These are phyloP conservation scores for Acanthisitta chloris DNA, from an alignment of 2,113 vertebrate genomes.

Conservation along the genomic window DNA sequence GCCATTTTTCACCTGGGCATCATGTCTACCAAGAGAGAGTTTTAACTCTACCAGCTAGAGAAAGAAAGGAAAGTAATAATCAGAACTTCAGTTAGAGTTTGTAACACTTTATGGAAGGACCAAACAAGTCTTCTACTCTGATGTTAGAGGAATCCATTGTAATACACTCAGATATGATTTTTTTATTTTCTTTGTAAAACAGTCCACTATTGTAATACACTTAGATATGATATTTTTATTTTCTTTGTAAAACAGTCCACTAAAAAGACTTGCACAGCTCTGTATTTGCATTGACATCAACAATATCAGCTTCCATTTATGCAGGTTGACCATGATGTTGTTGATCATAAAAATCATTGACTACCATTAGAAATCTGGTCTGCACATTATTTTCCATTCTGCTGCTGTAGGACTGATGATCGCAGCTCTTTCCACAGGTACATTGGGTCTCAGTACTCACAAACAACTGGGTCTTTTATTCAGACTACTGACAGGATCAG, in stretches of 20 bases:
- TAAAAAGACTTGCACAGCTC: background rate
- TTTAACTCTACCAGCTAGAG: background rate
- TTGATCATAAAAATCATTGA: background rate
- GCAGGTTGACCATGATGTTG: background rate
- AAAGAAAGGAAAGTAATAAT: background rate
- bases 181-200: background rate
- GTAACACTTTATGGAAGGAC: background rate
- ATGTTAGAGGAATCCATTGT: background rate
- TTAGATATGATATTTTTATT: background rate
- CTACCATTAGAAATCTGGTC: background rate
- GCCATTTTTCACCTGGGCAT: background rate
- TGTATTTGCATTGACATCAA: background rate
- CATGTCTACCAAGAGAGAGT: background rate
- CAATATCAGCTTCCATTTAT: background rate
- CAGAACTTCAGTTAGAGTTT: background rate
- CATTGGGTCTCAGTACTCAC: accelerated
- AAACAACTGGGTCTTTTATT: background rate
- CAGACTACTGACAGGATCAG: background rate
- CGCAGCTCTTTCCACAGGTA: background rate
- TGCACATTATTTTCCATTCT: background rate
- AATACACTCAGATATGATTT: background rate
- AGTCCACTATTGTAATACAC: background rate
- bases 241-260: background rate
- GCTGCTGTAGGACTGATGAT: background rate
- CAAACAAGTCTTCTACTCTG: background rate